These are phyloP conservation scores for Mesorhabditis spiculigera DNA, from an alignment of 2,888 invertebrate species.

Conservation along the genomic window DNA sequence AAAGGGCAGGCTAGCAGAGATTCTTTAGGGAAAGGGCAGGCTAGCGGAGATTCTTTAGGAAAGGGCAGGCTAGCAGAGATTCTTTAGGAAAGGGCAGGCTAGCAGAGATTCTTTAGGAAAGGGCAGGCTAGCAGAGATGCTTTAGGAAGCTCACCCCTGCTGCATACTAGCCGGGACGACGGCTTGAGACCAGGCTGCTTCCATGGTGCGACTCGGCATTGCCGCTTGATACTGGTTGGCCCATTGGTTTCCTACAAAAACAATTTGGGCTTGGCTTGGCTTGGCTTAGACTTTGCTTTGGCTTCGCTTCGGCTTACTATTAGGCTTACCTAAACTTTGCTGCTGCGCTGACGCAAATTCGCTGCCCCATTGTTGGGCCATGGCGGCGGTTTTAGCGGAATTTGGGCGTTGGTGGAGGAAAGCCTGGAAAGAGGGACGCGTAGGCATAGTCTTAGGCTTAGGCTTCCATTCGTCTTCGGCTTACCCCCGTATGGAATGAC, in stretches of 20 bases:
- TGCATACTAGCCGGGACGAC: too few relatives aligned
- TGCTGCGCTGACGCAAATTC: background rate
- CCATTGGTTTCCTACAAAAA: background rate
- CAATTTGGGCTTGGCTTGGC: too few relatives aligned
- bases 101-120: too few relatives aligned
- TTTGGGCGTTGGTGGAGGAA: slow-evolving; percentile 33
- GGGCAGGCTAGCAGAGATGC: too few relatives aligned
- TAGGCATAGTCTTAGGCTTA: background rate
- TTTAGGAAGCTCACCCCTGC: too few relatives aligned
- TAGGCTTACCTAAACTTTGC: background rate
- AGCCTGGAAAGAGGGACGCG: slow-evolving; percentile 10
- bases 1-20: too few relatives aligned
- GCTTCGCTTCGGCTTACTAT: too few relatives aligned
- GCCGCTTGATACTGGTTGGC: background rate
- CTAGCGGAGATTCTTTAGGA: too few relatives aligned
- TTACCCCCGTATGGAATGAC: slow-evolving; percentile 30
- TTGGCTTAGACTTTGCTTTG: too few relatives aligned
- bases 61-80: too few relatives aligned
- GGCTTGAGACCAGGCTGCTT: background rate
- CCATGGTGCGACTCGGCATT: background rate
- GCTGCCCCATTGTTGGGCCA: background rate
- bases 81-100: too few relatives aligned
- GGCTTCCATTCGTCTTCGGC: slow-evolving; percentile 22
- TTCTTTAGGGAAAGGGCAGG: too few relatives aligned
- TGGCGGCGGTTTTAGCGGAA: background rate